A percentile compares a stretch with the other conserved stretches of the same genome.
Evolutionary conservation across 2,113 vertebrate genomes (phyloP).

Genomic region (Hippotragus niger): DNA sequence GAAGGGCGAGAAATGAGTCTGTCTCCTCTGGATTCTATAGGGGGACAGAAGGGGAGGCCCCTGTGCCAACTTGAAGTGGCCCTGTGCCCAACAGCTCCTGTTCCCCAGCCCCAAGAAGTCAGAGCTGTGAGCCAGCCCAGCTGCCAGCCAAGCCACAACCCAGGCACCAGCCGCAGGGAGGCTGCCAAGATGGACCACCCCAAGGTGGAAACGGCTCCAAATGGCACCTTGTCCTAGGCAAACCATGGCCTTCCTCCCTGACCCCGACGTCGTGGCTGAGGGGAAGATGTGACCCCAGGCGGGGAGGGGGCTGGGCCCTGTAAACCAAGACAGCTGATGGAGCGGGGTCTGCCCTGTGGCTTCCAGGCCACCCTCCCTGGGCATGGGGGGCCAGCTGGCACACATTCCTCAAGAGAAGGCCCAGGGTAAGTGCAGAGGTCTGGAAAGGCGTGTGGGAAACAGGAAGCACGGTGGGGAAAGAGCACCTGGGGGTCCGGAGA

Average conservation of each 20-base stretch:
- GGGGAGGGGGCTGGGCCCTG: not conserved
- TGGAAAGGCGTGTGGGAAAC: fast-evolving
- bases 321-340: not conserved
- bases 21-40: conserved; percentile 1
- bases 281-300: fast-evolving
- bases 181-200: not conserved
- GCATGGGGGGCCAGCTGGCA: not conserved
- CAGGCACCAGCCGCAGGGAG: not conserved
- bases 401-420: not conserved
- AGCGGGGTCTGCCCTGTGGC: not conserved
- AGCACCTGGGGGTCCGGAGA: not conserved
- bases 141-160: not conserved
- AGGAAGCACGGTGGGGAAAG: not conserved
- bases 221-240: not conserved
- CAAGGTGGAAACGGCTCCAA: not conserved
- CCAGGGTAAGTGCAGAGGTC: not conserved
- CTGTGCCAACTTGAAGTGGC: conserved; percentile 45
- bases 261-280: not conserved
- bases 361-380: not conserved
- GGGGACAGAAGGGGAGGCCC: conserved; percentile 49
- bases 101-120: not conserved
- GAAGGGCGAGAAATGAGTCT: not conserved
- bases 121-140: not conserved
- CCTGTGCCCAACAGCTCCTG: conserved; percentile 5
- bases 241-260: not conserved